A percentile compares a stretch with the other conserved stretches of the same genome.
phyloP scores from a whole-genome alignment of 2,797 vertebrate species.

The Geotria australis region DNA sequence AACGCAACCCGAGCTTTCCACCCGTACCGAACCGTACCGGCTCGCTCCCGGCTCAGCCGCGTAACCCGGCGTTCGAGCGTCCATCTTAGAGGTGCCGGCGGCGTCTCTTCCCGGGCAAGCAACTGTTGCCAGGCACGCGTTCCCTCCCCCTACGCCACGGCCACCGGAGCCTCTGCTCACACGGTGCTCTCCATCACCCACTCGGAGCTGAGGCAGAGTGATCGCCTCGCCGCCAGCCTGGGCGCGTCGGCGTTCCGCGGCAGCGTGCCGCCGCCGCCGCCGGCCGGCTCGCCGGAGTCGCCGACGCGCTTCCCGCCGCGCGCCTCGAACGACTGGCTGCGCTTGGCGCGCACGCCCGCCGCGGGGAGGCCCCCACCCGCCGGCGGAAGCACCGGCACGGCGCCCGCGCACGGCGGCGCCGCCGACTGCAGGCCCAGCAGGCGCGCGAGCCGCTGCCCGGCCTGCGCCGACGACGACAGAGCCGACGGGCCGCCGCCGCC shows the following conservation, averaged over 20 bases:
- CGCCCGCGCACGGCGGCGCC: not conserved
- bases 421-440: not conserved
- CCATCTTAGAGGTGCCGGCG: too few species aligned
- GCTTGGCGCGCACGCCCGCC: not conserved
- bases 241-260: not conserved
- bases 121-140: too few species aligned
- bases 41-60: too few species aligned
- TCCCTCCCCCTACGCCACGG: too few species aligned
- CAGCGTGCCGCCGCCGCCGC: not conserved
- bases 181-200: not conserved
- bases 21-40: too few species aligned
- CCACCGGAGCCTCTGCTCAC: too few species aligned
- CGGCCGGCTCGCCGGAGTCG: not conserved
- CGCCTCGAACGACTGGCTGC: not conserved
- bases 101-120: too few species aligned
- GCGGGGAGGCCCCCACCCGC: not conserved
- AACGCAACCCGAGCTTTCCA: too few species aligned
- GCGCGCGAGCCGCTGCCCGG: not conserved
- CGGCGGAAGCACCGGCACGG: not conserved
- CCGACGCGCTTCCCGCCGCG: not conserved
- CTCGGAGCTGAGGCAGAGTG: not conserved
- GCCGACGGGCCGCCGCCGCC: too few species aligned
- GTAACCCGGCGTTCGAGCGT: too few species aligned
- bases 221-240: not conserved
- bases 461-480: not conserved